Percentiles rank a stretch among this genome's conserved stretches.
phyloP scores from a whole-genome alignment of 1,140 invertebrate genomes.

The Trachymyrmex septentrionalis region DNA sequence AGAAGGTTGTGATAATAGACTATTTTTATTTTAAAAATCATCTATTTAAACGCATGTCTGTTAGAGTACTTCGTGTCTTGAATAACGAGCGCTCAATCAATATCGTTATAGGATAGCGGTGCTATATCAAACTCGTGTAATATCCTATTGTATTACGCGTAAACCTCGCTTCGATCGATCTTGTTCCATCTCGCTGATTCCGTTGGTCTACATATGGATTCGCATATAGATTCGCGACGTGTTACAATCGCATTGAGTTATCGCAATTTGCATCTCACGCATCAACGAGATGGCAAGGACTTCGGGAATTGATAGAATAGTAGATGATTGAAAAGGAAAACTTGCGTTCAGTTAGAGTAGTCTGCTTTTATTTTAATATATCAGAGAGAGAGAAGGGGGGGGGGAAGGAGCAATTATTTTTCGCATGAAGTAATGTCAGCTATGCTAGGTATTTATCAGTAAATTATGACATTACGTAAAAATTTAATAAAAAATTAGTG shows the following conservation, averaged over 20 bases:
- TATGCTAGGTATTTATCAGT: constrained; percentile 14
- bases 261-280: constrained; percentile 59
- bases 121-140: constrained; percentile 36
- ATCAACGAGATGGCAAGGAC: neutral
- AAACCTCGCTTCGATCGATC: constrained; percentile 45
- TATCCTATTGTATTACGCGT: constrained; percentile 60
- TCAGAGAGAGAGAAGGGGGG: neutral
- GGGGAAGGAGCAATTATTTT: neutral
- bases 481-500: constrained; percentile 2
- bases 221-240: constrained; percentile 46
- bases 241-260: constrained; percentile 54
- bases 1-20: neutral
- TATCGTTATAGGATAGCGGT: constrained; percentile 1
- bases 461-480: constrained; percentile 10
- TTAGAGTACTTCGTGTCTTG: constrained; percentile 14
- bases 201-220: constrained; percentile 43
- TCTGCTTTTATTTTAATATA: constrained; percentile 17
- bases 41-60: constrained; percentile 6
- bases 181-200: constrained; percentile 40
- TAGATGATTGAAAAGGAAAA: constrained; percentile 31
- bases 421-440: constrained; percentile 29
- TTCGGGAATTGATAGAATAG: neutral
- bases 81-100: constrained; percentile 21
- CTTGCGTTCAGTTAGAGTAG: constrained; percentile 38
- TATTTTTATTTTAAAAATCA: constrained; percentile 1